Evolutionary conservation across 2,888 invertebrate genomes (phyloP).

Genomic region (Steromphala cineraria): DNA sequence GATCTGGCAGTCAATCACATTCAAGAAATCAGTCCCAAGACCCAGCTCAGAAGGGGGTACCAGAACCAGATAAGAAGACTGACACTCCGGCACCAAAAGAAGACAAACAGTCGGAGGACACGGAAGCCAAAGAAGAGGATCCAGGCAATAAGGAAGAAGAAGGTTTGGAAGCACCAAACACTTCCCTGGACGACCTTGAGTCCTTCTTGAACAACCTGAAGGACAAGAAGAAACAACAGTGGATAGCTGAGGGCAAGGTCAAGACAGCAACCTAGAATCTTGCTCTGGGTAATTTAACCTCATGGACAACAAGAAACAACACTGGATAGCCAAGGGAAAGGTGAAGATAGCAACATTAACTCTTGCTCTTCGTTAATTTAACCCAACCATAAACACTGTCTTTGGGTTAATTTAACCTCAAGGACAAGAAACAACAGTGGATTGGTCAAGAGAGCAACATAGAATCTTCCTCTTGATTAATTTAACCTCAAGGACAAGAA

Average conservation of each 20-base stretch:
- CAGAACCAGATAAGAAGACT: background rate
- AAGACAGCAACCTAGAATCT: slow-evolving; percentile 8
- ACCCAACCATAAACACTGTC: no score
- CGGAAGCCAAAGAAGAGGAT: background rate
- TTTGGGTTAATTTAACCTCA: no score
- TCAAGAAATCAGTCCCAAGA: background rate
- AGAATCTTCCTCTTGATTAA: no score
- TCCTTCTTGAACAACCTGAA: slow-evolving; percentile 40
- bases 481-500: no score
- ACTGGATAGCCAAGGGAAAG: no score
- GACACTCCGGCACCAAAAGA: background rate
- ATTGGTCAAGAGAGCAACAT: no score
- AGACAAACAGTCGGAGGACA: no score
- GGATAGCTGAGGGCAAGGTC: slow-evolving; percentile 44
- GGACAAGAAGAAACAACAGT: slow-evolving; percentile 47
- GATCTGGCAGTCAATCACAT: background rate
- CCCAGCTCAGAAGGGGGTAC: background rate
- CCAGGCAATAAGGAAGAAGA: background rate
- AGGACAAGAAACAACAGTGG: no score
- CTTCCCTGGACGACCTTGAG: slow-evolving; percentile 26
- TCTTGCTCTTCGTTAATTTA: no score
- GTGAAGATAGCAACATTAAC: no score
- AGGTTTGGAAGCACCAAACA: background rate
- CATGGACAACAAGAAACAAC: no score
- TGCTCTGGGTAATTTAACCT: no score